Percentiles rank a stretch among this genome's conserved stretches.
Evolutionary conservation across 1,140 invertebrate species (phyloP).

Genomic region (Drosophila albomicans): DNA sequence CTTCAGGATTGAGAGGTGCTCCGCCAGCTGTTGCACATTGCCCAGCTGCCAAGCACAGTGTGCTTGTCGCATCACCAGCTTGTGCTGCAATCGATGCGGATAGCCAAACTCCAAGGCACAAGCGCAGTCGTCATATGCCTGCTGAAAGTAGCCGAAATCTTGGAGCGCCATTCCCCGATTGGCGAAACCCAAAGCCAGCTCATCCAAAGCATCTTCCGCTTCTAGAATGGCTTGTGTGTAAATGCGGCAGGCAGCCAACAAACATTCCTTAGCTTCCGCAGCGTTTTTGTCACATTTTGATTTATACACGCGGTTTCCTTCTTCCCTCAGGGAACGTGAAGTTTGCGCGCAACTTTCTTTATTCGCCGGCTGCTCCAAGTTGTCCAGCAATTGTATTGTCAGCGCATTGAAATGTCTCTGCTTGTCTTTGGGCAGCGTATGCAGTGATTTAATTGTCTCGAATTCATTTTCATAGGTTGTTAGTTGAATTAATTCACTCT

Average conservation of each 20-base stretch:
- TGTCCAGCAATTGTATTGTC: constrained; percentile 24
- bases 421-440: constrained; percentile 22
- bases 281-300: constrained; percentile 4
- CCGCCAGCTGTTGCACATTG: constrained; percentile 21
- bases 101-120: constrained; percentile 71
- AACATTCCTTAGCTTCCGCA: constrained; percentile 18
- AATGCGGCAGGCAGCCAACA: constrained; percentile 53
- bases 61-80: constrained; percentile 70
- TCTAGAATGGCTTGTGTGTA: constrained; percentile 68
- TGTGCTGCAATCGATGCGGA: constrained; percentile 59
- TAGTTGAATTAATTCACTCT: constrained; percentile 38
- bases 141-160: constrained; percentile 67
- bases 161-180: constrained; percentile 75
- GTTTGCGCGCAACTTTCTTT: neutral
- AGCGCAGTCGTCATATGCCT: constrained; percentile 76
- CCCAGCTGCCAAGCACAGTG: constrained; percentile 62
- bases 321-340: constrained; percentile 42
- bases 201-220: constrained; percentile 43
- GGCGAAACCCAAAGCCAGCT: constrained; percentile 63
- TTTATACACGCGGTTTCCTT: constrained; percentile 59
- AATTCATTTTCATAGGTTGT: constrained; percentile 52
- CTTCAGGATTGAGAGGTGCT: constrained; percentile 41
- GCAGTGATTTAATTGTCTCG: constrained; percentile 46
- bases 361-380: constrained; percentile 28
- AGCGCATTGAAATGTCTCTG: constrained; percentile 16